These are phyloP conservation scores for Opisthocomus hoazin DNA, from an alignment of 2,113 vertebrate genomes.

Conservation along the genomic window DNA sequence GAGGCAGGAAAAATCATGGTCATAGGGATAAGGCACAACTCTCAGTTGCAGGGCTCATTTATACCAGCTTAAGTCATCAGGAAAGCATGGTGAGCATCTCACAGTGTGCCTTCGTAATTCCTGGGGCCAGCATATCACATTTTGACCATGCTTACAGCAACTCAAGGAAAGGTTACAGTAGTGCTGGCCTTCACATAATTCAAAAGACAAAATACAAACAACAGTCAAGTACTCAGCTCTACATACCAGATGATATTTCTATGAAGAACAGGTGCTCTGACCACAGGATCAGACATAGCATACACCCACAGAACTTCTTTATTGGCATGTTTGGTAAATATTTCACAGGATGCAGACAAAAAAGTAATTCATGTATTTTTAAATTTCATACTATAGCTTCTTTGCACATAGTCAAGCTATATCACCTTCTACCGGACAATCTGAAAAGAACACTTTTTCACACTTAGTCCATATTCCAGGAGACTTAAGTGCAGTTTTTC, in stretches of 20 bases:
- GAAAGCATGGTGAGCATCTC: not conserved
- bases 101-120: not conserved
- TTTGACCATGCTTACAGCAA: not conserved
- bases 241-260: not conserved
- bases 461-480: not conserved
- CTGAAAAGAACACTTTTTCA: not conserved
- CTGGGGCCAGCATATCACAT: not conserved
- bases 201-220: rapidly evolving
- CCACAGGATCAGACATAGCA: not conserved
- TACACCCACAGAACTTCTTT: not conserved
- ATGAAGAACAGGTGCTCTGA: not conserved
- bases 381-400: not conserved
- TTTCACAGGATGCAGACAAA: not conserved
- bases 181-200: not conserved
- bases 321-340: not conserved
- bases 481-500: not conserved
- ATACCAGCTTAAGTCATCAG: not conserved
- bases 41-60: not conserved
- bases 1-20: not conserved
- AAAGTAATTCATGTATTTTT: not conserved
- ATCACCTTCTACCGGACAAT: not conserved
- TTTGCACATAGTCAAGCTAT: not conserved
- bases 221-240: not conserved
- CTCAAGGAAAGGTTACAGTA: not conserved
- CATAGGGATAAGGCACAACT: not conserved